Evolutionary conservation across 1,140 invertebrate species (phyloP).

Genomic region (Ooceraea biroi): DNA sequence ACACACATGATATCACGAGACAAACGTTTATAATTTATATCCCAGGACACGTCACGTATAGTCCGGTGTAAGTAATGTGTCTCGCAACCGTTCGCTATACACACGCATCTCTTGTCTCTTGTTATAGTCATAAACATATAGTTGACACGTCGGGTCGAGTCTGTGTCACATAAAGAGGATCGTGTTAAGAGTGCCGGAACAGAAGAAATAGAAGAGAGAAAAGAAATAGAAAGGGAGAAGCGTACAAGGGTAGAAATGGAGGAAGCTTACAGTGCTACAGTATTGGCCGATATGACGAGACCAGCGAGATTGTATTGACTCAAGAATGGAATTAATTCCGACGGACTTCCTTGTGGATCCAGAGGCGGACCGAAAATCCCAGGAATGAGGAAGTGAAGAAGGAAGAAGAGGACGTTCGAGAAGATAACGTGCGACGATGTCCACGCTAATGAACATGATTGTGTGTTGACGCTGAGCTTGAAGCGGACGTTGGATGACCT

Average conservation of each 20-base stretch:
- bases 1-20: not conserved
- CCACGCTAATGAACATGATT: not conserved
- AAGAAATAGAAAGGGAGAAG: not conserved
- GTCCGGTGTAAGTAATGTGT: not conserved
- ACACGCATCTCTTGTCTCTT: not conserved
- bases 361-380: conserved; percentile 45
- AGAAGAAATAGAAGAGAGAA: not conserved
- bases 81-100: not conserved
- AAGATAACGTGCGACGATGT: conserved; percentile 54
- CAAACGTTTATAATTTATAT: conserved; percentile 20
- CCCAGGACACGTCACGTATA: not conserved
- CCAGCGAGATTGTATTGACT: conserved; percentile 66
- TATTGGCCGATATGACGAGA: conserved; percentile 56
- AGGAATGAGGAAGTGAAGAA: conserved; percentile 60
- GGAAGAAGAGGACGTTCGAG: conserved; percentile 59
- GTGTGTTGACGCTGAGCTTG: not conserved
- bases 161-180: conserved; percentile 2
- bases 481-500: conserved; percentile 26
- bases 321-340: conserved; percentile 50
- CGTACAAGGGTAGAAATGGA: not conserved
- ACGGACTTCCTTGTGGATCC: conserved; percentile 38
- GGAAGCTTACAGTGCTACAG: conserved; percentile 37
- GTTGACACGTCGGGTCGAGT: conserved; percentile 3
- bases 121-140: conserved; percentile 28
- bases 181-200: not conserved